phyloP scores from a whole-genome alignment of 2,888 invertebrate genomes.

The Deilephila porcellus region DNA sequence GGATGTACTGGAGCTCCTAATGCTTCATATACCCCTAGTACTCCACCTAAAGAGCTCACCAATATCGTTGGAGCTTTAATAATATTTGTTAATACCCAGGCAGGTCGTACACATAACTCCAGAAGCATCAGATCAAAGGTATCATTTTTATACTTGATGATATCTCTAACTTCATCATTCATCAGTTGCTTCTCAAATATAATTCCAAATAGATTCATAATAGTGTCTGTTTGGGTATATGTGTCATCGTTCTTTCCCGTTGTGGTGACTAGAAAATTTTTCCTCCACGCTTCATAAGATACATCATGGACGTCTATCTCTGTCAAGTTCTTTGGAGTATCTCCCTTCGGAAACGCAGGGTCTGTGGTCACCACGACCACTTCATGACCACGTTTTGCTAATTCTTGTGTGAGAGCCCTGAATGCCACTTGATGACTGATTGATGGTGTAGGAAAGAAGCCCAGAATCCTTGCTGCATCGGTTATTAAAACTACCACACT shows the following conservation, averaged over 20 bases:
- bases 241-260: slow-evolving; percentile 35
- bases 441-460: slow-evolving; percentile 50
- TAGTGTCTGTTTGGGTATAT: slow-evolving; percentile 29
- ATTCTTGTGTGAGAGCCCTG: slow-evolving; percentile 49
- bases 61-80: slow-evolving; percentile 59
- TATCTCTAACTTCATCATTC: slow-evolving; percentile 42
- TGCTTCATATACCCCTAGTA: slow-evolving; percentile 33
- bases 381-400: slow-evolving; percentile 53
- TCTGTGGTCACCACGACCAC: slow-evolving; percentile 52
- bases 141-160: slow-evolving; percentile 42
- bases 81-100: slow-evolving; percentile 50
- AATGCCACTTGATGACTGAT: slow-evolving; percentile 56
- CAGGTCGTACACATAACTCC: slow-evolving; percentile 50
- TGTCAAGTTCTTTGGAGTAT: slow-evolving; percentile 50
- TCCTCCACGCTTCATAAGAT: slow-evolving; percentile 47
- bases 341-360: slow-evolving; percentile 46
- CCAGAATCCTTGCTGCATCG: slow-evolving; percentile 38
- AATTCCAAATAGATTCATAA: slow-evolving; percentile 10
- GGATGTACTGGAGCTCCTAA: slow-evolving; percentile 53
- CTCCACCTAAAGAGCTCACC: slow-evolving; percentile 55
- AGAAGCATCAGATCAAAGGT: slow-evolving; percentile 54
- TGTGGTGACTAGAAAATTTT: not conserved
- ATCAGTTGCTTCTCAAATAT: slow-evolving; percentile 45
- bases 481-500: not conserved
- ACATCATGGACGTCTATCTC: slow-evolving; percentile 58